phyloP scores from a whole-genome alignment of 2,797 vertebrate genomes.

The Semaprochilodus insignis region DNA sequence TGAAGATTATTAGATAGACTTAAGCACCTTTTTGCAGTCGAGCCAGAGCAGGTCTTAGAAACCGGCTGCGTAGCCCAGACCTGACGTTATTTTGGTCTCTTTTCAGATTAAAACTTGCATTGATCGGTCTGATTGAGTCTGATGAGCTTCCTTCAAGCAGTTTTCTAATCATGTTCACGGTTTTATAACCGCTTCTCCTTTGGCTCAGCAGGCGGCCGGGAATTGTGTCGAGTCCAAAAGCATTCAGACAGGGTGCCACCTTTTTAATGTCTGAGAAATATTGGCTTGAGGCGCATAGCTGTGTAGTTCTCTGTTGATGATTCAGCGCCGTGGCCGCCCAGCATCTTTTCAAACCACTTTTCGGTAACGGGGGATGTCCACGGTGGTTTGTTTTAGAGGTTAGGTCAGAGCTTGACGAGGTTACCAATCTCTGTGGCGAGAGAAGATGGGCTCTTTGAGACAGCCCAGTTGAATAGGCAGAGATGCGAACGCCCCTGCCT shows the following conservation, averaged over 20 bases:
- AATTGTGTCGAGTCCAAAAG: background rate
- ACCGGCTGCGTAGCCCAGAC: background rate
- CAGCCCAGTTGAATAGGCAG: constrained; percentile 4
- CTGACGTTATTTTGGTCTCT: too few species aligned
- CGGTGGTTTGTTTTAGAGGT: constrained; percentile 39
- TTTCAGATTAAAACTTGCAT: too few species aligned
- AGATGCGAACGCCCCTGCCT: constrained; percentile 9
- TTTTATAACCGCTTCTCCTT: too few species aligned
- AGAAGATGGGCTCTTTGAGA: constrained; percentile 17
- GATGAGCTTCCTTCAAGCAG: too few species aligned
- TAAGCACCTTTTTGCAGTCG: constrained; percentile 27
- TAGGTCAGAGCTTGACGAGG: constrained; percentile 26
- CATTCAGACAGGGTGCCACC: background rate
- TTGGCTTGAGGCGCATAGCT: constrained; percentile 9
- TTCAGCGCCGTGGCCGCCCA: background rate
- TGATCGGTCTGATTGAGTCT: too few species aligned
- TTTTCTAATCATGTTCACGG: too few species aligned
- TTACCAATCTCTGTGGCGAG: constrained; percentile 25
- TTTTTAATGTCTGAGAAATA: constrained; percentile 1
- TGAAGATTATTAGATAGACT: constrained; percentile 47
- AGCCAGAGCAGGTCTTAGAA: background rate
- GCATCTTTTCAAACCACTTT: constrained; percentile 26
- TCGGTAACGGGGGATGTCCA: constrained; percentile 25
- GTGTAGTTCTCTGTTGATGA: constrained; percentile 2
- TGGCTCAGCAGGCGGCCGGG: too few species aligned